Evolutionary conservation across 2,888 invertebrate species (phyloP), one percentile per base, ranked within the genome.

Genomic region (Podotricha telesiphe): DNA sequence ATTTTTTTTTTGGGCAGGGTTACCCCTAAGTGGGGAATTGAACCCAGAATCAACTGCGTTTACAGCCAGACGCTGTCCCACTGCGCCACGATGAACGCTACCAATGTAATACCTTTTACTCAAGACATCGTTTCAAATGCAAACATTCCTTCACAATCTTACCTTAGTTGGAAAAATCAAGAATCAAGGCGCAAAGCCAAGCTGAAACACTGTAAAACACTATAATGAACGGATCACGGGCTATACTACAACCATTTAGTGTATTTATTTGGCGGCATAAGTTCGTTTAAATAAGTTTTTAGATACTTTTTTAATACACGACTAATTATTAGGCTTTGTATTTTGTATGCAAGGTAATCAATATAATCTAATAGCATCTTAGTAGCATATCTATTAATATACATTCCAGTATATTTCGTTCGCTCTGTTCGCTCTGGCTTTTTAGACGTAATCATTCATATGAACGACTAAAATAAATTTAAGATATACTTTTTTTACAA

Each of bases 101-200:
- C 48, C 47, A 4, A 28, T 28, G 28, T 45, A 51, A 40, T 63
- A 64, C 37, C 11, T 48, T 20, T 22, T 55, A 55, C 17, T 55
- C 28, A 28, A n/a, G 17, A 10, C 53, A 20, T 64, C 6, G 45
- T 11, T 47, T 28, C 42, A 65, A 69, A 47, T 8, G 40, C 55
- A 61, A 61, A 56, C 11, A 63, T 70, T 70, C 64, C 66, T 66
- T 56, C 66, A 70, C 47, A 65, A 68, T 59, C 58, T 47, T 62
- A 55, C 68, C 66, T 42, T 65, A 56, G 22, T 65, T 56, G 68
- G 61, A 34, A 53, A 59, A 67, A 59, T 65, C 67, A 48, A 50
- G 28, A 61, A 64, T 48, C 42, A 37, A 48, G 53, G n/a, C 11
- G 34, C 13, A 48, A 71, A 50, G 55, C 45, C 59, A 56, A 63